phyloP scores from a whole-genome alignment of 2,888 invertebrate genomes.

The Sphaerophoria rueppellii region DNA sequence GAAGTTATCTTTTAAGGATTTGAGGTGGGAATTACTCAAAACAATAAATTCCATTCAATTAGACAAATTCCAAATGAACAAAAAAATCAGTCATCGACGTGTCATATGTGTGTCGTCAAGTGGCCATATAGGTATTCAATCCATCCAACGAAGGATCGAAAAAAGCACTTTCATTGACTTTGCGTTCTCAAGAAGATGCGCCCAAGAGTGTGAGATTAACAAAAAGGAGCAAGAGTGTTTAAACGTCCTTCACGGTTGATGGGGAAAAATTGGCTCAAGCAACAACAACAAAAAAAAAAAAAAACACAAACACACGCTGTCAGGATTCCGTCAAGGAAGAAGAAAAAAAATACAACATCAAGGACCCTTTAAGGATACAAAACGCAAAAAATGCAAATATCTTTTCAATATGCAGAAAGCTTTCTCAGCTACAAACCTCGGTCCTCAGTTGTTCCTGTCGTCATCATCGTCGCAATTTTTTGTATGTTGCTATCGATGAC shows the following conservation, averaged over 20 bases:
- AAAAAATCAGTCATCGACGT: not conserved
- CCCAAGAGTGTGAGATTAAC: not conserved
- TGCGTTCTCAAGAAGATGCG: conserved; percentile 36
- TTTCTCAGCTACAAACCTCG: not conserved
- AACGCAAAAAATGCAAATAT: conserved; percentile 62
- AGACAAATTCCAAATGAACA: conserved; percentile 27
- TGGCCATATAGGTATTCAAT: conserved; percentile 11
- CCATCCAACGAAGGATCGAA: not conserved
- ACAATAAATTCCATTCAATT: conserved; percentile 37
- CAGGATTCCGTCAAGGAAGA: not conserved
- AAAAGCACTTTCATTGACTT: conserved; percentile 43
- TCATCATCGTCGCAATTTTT: too few relatives aligned
- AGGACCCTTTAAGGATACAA: conserved; percentile 46
- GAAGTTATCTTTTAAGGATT: too few relatives aligned
- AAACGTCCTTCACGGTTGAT: conserved; percentile 46
- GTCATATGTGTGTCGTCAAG: conserved; percentile 22
- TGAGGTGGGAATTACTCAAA: not conserved
- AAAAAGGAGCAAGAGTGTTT: conserved; percentile 30
- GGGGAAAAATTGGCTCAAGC: conserved; percentile 17
- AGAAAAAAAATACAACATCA: conserved; percentile 20
- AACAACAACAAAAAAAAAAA: too few relatives aligned
- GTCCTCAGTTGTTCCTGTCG: not conserved
- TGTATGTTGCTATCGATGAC: not conserved
- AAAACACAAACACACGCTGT: conserved; percentile 9
- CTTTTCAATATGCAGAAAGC: conserved; percentile 45